These are phyloP conservation scores for Troides oblongomaculatus DNA, from an alignment of 2,888 invertebrate genomes.

Conservation along the genomic window DNA sequence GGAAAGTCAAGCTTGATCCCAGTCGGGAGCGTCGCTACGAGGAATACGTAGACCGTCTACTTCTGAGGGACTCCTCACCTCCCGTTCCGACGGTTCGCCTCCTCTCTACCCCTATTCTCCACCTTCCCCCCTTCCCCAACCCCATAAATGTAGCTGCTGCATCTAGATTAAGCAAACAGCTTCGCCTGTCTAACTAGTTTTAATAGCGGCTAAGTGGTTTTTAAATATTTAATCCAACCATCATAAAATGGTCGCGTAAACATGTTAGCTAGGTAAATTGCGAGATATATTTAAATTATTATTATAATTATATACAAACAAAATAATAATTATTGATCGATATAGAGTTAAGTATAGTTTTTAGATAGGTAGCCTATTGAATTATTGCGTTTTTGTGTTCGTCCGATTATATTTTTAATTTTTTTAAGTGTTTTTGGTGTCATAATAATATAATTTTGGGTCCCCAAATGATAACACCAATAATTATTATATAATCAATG, in stretches of 20 bases:
- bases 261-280: conserved; percentile 66
- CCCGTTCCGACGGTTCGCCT: no score
- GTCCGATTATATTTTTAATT: conserved; percentile 32
- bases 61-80: no score
- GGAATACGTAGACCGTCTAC: no score
- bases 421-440: conserved; percentile 30
- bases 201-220: conserved; percentile 41
- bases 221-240: conserved; percentile 36
- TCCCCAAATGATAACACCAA: conserved; percentile 63
- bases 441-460: conserved; percentile 53
- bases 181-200: conserved; percentile 48
- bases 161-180: conserved; percentile 42
- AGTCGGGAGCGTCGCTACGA: no score
- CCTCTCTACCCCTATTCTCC: no score
- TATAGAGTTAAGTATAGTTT: conserved; percentile 40
- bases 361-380: conserved; percentile 67
- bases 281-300: conserved; percentile 61
- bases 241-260: conserved; percentile 50
- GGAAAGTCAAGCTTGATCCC: no score
- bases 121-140: no score
- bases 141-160: conserved; percentile 46
- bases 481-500: conserved; percentile 50
- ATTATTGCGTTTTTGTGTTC: conserved; percentile 48
- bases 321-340: conserved; percentile 6
- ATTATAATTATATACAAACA: conserved; percentile 53